These are phyloP conservation scores for Dusona sp. DNA, from an alignment of 2,888 invertebrate species.

Conservation along the genomic window DNA sequence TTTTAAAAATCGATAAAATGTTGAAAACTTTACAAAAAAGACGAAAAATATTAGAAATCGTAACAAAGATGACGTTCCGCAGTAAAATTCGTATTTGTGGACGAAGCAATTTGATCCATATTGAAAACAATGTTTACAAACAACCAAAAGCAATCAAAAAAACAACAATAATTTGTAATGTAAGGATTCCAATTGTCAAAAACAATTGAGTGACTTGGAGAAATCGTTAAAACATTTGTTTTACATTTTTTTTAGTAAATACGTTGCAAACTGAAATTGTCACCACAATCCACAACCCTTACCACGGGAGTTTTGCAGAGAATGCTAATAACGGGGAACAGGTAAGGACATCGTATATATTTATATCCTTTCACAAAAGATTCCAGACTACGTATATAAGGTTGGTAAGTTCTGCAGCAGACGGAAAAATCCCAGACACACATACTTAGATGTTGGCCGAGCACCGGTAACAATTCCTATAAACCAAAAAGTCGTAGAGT, in stretches of 20 bases:
- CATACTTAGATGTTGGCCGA: slow-evolving; percentile 51
- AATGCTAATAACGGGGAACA: slow-evolving; percentile 20
- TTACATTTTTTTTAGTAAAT: background rate
- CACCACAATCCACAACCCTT: background rate
- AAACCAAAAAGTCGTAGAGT: slow-evolving; percentile 81
- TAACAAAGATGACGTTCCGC: too few species aligned
- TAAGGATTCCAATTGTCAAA: background rate
- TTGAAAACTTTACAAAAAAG: background rate
- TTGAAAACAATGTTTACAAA: too few species aligned
- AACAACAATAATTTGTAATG: background rate
- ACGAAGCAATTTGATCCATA: too few species aligned
- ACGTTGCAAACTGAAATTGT: background rate
- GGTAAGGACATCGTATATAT: slow-evolving; percentile 10
- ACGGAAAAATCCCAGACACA: slow-evolving; percentile 61
- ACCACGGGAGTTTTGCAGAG: background rate
- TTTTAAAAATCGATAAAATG: background rate
- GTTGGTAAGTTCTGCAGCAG: slow-evolving; percentile 34
- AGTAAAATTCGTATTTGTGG: too few species aligned
- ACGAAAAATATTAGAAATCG: background rate
- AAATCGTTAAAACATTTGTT: background rate
- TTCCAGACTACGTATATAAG: slow-evolving; percentile 9
- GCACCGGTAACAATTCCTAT: slow-evolving; percentile 80
- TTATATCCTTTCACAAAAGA: slow-evolving; percentile 8
- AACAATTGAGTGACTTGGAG: background rate
- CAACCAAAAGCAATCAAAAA: background rate